Evolutionary conservation across 2,113 vertebrate genomes (phyloP).

Genomic region (Corythaeola cristata): DNA sequence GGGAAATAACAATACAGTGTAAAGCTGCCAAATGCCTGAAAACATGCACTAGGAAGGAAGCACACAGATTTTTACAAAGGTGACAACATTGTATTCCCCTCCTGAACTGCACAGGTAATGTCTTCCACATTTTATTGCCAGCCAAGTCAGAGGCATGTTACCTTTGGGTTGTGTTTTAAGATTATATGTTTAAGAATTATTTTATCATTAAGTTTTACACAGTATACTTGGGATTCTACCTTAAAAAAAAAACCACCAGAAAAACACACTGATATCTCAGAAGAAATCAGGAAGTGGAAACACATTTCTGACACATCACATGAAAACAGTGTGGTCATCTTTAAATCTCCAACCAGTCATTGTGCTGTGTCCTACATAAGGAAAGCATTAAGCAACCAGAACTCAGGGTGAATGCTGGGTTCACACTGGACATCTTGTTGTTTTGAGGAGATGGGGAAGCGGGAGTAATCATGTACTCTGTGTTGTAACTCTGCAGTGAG

Average conservation of each 20-base stretch:
- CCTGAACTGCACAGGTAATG: not conserved
- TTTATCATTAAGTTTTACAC: not conserved
- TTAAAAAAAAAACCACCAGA: not conserved
- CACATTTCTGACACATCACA: constrained; percentile 21
- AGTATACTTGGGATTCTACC: not conserved
- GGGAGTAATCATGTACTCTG: not conserved
- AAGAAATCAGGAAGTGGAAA: constrained; percentile 47
- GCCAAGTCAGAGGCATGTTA: not conserved
- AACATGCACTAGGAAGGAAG: not conserved
- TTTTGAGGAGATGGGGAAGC: not conserved
- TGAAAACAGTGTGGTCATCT: constrained; percentile 24
- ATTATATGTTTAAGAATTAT: not conserved
- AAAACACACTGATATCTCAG: not conserved
- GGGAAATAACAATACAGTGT: not conserved
- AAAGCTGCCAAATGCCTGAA: not conserved
- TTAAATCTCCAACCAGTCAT: constrained; percentile 3
- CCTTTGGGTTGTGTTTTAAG: not conserved
- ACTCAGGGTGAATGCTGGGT: not conserved
- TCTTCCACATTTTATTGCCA: not conserved
- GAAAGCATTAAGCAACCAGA: constrained; percentile 63
- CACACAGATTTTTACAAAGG: not conserved
- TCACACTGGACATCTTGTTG: constrained; percentile 15
- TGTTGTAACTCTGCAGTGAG: constrained; percentile 33
- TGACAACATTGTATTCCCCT: not conserved
- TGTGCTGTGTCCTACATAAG: constrained; percentile 17